Evolutionary conservation across 2,888 invertebrate genomes (phyloP).

Genomic region (Drosophila paramelanica): DNA sequence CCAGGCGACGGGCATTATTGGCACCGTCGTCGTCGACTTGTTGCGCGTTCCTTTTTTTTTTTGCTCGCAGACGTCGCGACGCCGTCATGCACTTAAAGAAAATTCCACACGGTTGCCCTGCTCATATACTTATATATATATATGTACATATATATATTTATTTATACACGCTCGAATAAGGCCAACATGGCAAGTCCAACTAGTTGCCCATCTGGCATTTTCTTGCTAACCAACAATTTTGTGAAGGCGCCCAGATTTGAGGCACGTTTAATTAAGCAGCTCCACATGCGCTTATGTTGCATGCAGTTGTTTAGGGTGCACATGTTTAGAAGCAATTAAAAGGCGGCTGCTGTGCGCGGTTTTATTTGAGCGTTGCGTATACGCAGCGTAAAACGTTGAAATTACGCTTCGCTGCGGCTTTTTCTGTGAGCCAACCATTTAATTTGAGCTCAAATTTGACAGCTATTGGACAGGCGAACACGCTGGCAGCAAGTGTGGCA

Average conservation of each 20-base stretch:
- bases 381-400: slow-evolving; percentile 32
- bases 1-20: slow-evolving; percentile 43
- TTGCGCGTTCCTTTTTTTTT: slow-evolving; percentile 48
- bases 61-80: slow-evolving; percentile 56
- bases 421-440: slow-evolving; percentile 40
- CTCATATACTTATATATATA: slow-evolving; percentile 10
- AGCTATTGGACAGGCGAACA: slow-evolving; percentile 66
- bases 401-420: slow-evolving; percentile 32
- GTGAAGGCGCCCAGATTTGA: slow-evolving; percentile 35
- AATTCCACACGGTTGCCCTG: slow-evolving; percentile 31
- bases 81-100: slow-evolving; percentile 57
- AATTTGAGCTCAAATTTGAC: slow-evolving; percentile 72
- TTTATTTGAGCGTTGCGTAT: slow-evolving; percentile 41
- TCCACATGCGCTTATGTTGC: slow-evolving; percentile 18
- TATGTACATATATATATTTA: slow-evolving; percentile 1
- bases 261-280: slow-evolving; percentile 47
- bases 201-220: slow-evolving; percentile 33
- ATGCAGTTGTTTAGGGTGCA: slow-evolving; percentile 13
- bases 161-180: slow-evolving; percentile 31
- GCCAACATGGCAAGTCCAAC: slow-evolving; percentile 7
- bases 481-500: neutral
- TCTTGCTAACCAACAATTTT: neutral
- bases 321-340: slow-evolving; percentile 40
- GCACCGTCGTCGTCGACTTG: slow-evolving; percentile 54
- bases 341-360: slow-evolving; percentile 14